Percentiles rank a stretch among this genome's conserved stretches.
These are phyloP conservation scores for Diachasma alloeum DNA, from an alignment of 1,140 invertebrate genomes.

Conservation along the genomic window DNA sequence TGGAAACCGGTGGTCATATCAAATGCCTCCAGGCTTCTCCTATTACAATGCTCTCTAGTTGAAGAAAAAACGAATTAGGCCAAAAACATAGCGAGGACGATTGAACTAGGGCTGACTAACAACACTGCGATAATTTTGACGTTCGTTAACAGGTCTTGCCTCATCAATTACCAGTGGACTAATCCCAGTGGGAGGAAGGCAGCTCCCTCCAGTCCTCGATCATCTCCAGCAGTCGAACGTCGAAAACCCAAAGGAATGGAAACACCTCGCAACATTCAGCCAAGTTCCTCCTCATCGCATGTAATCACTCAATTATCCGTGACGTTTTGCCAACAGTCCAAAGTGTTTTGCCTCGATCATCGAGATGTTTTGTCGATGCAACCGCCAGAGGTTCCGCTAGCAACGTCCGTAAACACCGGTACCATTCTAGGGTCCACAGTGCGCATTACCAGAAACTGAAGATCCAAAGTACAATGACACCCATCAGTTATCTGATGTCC, in stretches of 20 bases:
- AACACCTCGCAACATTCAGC: too few species aligned
- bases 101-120: neutral
- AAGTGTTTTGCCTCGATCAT: neutral
- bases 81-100: neutral
- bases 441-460: neutral
- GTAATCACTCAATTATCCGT: too few species aligned
- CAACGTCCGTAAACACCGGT: neutral
- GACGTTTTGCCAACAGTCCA: too few species aligned
- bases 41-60: too few species aligned
- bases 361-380: neutral
- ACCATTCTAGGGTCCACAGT: neutral
- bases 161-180: neutral
- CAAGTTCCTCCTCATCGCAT: too few species aligned
- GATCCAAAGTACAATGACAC: neutral
- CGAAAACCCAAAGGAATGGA: neutral
- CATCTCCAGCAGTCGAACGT: neutral
- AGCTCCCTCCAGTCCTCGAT: constrained; percentile 2
- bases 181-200: neutral
- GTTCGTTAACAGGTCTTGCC: constrained; percentile 16
- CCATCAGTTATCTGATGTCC: too few species aligned
- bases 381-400: neutral
- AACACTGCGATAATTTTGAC: constrained; percentile 14
- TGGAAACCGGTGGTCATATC: neutral
- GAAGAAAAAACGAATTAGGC: neutral
- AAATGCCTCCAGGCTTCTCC: neutral